Conservation (phyloP, 1,140 invertebrate species). For the Hycleus cichorii region DNA sequence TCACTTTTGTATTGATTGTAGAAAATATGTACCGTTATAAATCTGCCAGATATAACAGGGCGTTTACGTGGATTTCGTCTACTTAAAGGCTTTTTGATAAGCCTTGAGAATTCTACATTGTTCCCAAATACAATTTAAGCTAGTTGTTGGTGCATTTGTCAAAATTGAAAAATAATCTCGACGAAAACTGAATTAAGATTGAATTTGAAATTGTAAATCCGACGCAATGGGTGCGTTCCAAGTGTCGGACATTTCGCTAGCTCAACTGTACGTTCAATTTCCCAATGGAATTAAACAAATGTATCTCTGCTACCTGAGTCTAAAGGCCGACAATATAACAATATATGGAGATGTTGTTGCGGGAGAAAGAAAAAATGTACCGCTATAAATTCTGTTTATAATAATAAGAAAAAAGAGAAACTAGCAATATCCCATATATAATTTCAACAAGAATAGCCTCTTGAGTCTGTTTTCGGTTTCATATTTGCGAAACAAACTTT, state of each 20-base stretch:
- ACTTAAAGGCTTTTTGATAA: constrained; percentile 26
- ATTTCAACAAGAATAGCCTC: too few species aligned
- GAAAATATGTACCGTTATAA: too few species aligned
- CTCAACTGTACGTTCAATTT: constrained; percentile 12
- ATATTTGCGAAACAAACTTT: too few species aligned
- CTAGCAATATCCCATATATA: too few species aligned
- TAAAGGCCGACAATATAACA: constrained; percentile 7
- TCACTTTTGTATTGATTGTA: too few species aligned
- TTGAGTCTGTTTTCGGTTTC: too few species aligned
- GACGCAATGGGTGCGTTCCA: constrained; percentile 13
- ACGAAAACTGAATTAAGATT: too few species aligned
- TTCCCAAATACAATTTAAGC: constrained; percentile 3
- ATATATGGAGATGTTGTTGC: too few species aligned
- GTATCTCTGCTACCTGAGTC: constrained; percentile 11
- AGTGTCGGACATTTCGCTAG: constrained; percentile 12
- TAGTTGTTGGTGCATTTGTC: too few species aligned
- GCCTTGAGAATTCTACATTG: constrained; percentile 27
- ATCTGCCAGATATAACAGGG: constrained; percentile 22
- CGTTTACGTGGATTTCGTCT: constrained; percentile 30
- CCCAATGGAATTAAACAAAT: constrained; percentile 10
- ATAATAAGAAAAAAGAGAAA: too few species aligned
- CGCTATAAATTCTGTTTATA: constrained; percentile 1
- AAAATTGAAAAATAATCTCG: too few species aligned
- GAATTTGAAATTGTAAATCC: constrained; percentile 4
- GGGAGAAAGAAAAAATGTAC: constrained; percentile 8